Evolutionary conservation across 2,888 invertebrate species (phyloP).

Genomic region (Monopis laevigella): DNA sequence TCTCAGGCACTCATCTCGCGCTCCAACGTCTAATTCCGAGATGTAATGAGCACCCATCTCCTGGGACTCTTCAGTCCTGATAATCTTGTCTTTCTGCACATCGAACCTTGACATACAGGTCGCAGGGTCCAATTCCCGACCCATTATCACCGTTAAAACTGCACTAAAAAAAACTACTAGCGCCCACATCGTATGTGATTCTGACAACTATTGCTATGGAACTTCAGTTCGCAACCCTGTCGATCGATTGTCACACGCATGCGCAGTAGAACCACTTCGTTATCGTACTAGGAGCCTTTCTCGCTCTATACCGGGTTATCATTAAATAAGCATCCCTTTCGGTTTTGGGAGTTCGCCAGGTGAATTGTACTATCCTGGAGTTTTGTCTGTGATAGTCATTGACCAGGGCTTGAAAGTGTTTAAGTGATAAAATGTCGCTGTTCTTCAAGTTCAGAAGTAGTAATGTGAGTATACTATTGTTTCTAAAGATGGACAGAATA

Average conservation of each 20-base stretch:
- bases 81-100: constrained; percentile 88
- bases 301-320: no score
- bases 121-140: constrained; percentile 69
- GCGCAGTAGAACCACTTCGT: constrained; percentile 23
- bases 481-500: not conserved
- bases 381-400: no score
- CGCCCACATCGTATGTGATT: constrained; percentile 14
- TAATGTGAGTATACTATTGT: constrained; percentile 50
- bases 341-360: no score
- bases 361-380: no score
- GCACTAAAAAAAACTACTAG: constrained; percentile 29
- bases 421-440: constrained; percentile 44
- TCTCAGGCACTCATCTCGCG: constrained; percentile 82
- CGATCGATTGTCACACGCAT: constrained; percentile 33
- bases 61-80: constrained; percentile 88
- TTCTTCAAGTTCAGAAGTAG: constrained; percentile 64
- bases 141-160: constrained; percentile 31
- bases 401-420: no score
- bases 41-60: constrained; percentile 90
- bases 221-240: not conserved
- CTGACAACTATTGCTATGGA: not conserved
- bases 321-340: no score
- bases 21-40: constrained; percentile 83
- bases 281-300: not conserved
- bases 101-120: constrained; percentile 82